Percentiles rank a stretch among this genome's conserved stretches.
Conservation (phyloP, 2,888 invertebrate genomes). For the Pteria penguin region DNA sequence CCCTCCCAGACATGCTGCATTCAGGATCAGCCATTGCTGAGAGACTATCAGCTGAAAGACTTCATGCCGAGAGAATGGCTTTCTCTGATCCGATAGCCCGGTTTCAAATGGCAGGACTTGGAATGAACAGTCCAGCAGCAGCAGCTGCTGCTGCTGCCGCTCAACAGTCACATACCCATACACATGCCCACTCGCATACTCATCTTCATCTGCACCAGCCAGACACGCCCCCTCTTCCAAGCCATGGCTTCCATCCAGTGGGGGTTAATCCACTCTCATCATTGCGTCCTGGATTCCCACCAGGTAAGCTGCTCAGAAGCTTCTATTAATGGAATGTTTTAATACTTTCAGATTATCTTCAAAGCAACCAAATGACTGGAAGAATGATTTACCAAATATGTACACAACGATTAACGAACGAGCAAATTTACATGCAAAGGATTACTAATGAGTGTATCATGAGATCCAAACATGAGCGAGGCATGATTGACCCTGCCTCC, state of each 20-base stretch:
- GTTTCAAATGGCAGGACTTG: constrained; percentile 91
- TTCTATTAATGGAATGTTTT: constrained; percentile 33
- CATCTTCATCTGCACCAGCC: constrained; percentile 86
- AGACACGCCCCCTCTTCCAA: constrained; percentile 50
- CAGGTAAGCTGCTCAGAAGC: constrained; percentile 60
- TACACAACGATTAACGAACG: constrained; percentile 72
- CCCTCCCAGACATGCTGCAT: constrained; percentile 50
- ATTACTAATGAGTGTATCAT: constrained; percentile 71
- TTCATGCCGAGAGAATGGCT: constrained; percentile 81
- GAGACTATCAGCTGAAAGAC: constrained; percentile 84
- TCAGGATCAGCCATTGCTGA: constrained; percentile 57
- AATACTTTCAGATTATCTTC: constrained; percentile 70
- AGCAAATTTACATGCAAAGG: constrained; percentile 74
- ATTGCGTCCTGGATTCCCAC: constrained; percentile 56
- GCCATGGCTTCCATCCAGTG: constrained; percentile 41
- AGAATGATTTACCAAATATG: constrained; percentile 76
- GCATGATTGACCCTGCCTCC: constrained; percentile 65
- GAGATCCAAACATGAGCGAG: constrained; percentile 69
- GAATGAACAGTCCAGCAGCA: constrained; percentile 47
- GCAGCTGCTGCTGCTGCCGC: constrained; percentile 59
- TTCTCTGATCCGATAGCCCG: constrained; percentile 95
- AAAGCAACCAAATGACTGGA: constrained; percentile 73
- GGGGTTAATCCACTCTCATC: constrained; percentile 53
- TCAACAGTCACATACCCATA: constrained; percentile 87
- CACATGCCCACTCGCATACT: constrained; percentile 94